Evolutionary conservation across 1,140 invertebrate species (phyloP), one percentile per base, ranked within the genome.

Genomic region (Atta cephalotes): DNA sequence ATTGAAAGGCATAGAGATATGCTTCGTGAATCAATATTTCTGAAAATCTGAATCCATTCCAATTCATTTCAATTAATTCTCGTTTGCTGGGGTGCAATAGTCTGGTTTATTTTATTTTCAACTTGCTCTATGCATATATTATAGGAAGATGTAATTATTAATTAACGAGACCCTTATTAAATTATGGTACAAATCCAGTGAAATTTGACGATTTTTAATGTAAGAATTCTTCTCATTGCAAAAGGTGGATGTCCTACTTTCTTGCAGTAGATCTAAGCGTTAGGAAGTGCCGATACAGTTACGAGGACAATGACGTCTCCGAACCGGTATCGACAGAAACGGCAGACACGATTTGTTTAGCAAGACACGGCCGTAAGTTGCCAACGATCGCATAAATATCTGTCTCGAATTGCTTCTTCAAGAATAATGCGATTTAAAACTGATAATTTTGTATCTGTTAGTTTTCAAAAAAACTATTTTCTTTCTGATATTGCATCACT

Each of bases 271-370:
- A 91, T 81, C 89, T 88, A 80, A 91, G 92, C 86, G 87, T 94
- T 92, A 93, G 91, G 87, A 92, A 93, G 92, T 58, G 80, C 86
- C 72, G 91, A 90, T 94, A 94, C 92, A 93, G 93, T 93, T 94
- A 94, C 21, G 74, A 84, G 71, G 74, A 92, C 89, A 91, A 93
- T 92, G 93, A 93, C 89, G 89, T 90, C 88, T 88, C 88, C 87
- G 92, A 90, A 93, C 92, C 92, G 92, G 93, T 93, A 92, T 91
- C 74, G 77, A 85, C 87, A 88, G 80, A 89, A 91, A 91, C 87
- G 86, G 88, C 87, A 72, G 68, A 76, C 72, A 82, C 79, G 77
- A 87, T 90, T 65, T 72, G 88, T 81, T 56, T 76, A 70, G 51
- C 77, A 25, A 3, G n/a, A 18, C 31, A 25, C 16, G 18, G 16